These are phyloP conservation scores for Hermetia illucens DNA, from an alignment of 1,140 invertebrate species.

Conservation along the genomic window DNA sequence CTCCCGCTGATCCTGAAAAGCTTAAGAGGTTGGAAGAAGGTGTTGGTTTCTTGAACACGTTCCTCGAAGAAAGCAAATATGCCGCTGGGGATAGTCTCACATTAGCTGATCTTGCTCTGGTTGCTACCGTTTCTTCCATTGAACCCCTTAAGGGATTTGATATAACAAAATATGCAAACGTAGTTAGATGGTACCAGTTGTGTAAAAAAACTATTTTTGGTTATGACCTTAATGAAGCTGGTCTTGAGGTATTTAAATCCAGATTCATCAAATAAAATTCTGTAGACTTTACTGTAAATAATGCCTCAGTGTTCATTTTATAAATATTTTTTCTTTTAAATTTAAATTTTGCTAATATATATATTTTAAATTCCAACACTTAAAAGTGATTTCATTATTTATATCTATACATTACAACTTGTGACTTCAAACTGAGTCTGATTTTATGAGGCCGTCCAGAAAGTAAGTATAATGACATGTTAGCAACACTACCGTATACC, in stretches of 20 bases:
- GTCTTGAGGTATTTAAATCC: constrained; percentile 36
- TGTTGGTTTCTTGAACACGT: constrained; percentile 48
- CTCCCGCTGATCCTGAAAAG: constrained; percentile 45
- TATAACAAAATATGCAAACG: constrained; percentile 49
- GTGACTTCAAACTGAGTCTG: too few species aligned
- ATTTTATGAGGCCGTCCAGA: too few species aligned
- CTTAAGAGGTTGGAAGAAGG: constrained; percentile 44
- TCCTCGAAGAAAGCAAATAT: constrained; percentile 48
- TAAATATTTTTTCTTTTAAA: too few species aligned
- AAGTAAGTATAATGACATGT: too few species aligned
- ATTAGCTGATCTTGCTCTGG: constrained; percentile 51
- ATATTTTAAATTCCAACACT: too few species aligned
- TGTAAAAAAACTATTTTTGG: constrained; percentile 51
- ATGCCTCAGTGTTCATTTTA: too few species aligned
- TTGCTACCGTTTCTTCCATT: constrained; percentile 45
- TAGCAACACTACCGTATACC: too few species aligned
- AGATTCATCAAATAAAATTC: constrained; percentile 2
- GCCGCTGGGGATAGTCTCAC: constrained; percentile 53
- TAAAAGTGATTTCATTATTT: too few species aligned
- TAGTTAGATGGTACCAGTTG: constrained; percentile 52
- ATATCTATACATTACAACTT: too few species aligned
- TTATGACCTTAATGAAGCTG: constrained; percentile 55
- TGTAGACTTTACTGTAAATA: too few species aligned
- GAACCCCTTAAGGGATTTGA: constrained; percentile 52
- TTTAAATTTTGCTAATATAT: too few species aligned